These are phyloP conservation scores for Lucinisca nassula DNA, from an alignment of 2,888 invertebrate species.

Conservation along the genomic window DNA sequence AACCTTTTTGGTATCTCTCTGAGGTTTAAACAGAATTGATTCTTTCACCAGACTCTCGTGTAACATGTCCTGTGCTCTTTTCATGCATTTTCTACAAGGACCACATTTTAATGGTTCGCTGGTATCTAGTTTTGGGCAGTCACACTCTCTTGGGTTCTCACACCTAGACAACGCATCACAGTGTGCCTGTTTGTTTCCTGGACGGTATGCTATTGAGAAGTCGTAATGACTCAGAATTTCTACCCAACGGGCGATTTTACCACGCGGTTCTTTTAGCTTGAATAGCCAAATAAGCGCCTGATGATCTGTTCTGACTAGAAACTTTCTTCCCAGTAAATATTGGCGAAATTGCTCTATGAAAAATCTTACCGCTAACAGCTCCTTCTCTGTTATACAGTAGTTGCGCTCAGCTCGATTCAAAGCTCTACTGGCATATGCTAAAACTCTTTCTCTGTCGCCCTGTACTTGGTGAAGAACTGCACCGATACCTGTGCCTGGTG, in stretches of 20 bases:
- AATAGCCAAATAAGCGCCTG: slow-evolving; percentile 20
- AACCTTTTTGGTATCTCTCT: background rate
- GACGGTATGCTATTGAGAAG: slow-evolving; percentile 35
- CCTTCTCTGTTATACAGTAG: slow-evolving; percentile 32
- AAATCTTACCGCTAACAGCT: slow-evolving; percentile 15
- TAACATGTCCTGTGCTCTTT: slow-evolving; percentile 28
- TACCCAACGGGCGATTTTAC: slow-evolving; percentile 24
- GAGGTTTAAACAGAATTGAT: background rate
- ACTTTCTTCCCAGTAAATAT: slow-evolving; percentile 22
- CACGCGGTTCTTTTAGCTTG: background rate
- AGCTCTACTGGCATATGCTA: slow-evolving; percentile 26
- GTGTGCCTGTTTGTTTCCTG: slow-evolving; percentile 33
- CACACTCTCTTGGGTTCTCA: slow-evolving; percentile 21
- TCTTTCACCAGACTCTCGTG: background rate
- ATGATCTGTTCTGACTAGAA: slow-evolving; percentile 27
- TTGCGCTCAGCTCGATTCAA: slow-evolving; percentile 22
- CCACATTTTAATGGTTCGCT: background rate
- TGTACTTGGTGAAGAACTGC: slow-evolving; percentile 57
- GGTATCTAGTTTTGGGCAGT: slow-evolving; percentile 10
- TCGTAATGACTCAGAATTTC: slow-evolving; percentile 33
- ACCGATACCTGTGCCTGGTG: slow-evolving; percentile 53
- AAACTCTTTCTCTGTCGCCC: slow-evolving; percentile 24
- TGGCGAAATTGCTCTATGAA: slow-evolving; percentile 25
- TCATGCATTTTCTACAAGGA: slow-evolving; percentile 26
- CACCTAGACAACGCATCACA: slow-evolving; percentile 40